These are phyloP conservation scores for Serilophus lunatus DNA, from an alignment of 2,113 vertebrate species.

Conservation along the genomic window DNA sequence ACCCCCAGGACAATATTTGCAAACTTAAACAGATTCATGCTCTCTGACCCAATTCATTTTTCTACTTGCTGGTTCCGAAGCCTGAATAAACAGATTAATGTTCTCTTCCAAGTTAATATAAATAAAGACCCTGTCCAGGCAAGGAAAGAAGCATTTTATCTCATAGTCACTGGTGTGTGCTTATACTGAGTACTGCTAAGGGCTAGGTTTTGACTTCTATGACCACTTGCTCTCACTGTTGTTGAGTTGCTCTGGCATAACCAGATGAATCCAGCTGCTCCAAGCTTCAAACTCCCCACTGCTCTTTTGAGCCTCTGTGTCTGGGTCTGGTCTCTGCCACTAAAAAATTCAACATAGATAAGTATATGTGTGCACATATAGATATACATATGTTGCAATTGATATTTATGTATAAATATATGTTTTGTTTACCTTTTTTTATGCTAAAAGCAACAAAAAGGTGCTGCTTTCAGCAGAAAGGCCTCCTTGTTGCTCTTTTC, in stretches of 20 bases:
- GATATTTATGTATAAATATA: not conserved
- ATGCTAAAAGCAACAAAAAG: not conserved
- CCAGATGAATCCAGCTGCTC: slow-evolving; percentile 9
- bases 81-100: not conserved
- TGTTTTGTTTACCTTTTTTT: not conserved
- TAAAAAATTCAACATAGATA: not conserved
- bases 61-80: not conserved
- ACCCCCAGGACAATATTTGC: not conserved
- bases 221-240: not conserved
- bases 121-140: not conserved
- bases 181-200: not conserved
- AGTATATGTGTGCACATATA: not conserved
- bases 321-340: not conserved
- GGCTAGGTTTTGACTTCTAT: not conserved
- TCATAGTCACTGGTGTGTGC: not conserved
- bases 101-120: not conserved
- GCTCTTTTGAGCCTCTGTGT: not conserved
- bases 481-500: not conserved
- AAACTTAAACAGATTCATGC: not conserved
- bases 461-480: not conserved
- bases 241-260: not conserved
- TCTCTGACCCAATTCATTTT: not conserved
- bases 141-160: not conserved
- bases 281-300: not conserved
- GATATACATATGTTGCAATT: not conserved